Evolutionary conservation across 2,113 vertebrate species (phyloP).

Genomic region (Rhabdornis inornatus): DNA sequence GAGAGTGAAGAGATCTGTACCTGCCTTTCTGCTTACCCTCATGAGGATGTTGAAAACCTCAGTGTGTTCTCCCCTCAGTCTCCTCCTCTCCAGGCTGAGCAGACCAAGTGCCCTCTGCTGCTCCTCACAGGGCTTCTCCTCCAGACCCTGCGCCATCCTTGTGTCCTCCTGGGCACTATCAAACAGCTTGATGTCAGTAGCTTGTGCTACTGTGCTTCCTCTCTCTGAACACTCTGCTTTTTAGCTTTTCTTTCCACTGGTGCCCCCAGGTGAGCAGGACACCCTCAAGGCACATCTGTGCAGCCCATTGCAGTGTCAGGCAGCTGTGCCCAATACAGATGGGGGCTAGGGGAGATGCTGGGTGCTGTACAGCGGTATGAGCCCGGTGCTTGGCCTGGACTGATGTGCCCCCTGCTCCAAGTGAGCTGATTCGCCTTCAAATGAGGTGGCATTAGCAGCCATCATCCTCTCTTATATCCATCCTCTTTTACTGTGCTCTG

Average conservation of each 20-base stretch:
- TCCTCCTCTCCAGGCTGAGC: neutral
- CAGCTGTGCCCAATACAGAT: neutral
- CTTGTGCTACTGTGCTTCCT: neutral
- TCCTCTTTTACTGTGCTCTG: neutral
- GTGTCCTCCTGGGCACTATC: neutral
- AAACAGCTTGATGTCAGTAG: neutral
- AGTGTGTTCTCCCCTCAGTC: neutral
- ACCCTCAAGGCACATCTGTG: fast-evolving
- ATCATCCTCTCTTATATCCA: neutral
- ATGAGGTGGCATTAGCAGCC: neutral
- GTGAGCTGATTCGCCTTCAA: neutral
- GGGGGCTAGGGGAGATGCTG: neutral
- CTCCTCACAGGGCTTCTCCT: neutral
- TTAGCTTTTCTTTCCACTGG: fast-evolving
- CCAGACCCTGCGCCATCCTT: neutral
- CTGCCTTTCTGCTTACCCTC: neutral
- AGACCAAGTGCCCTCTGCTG: neutral
- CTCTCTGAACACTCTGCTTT: neutral
- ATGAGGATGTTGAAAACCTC: neutral
- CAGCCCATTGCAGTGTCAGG: neutral
- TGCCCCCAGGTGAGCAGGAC: neutral
- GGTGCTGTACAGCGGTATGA: fast-evolving
- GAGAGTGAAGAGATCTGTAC: neutral
- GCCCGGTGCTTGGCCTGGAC: neutral
- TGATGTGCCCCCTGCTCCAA: neutral